These are phyloP conservation scores for Diadromus collaris DNA, from an alignment of 2,888 invertebrate genomes.

Conservation along the genomic window DNA sequence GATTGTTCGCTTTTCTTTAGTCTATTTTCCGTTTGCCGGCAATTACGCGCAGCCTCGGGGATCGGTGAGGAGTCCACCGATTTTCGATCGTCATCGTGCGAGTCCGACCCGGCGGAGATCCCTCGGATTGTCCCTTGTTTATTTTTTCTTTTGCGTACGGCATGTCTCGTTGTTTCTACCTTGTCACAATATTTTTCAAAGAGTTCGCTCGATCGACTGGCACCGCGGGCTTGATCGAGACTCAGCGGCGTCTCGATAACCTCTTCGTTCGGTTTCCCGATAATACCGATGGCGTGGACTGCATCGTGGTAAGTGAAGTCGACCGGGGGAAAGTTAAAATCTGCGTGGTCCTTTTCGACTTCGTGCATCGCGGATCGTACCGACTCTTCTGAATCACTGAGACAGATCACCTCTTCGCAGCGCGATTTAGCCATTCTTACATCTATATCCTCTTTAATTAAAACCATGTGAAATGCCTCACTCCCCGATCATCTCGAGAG, in stretches of 20 bases:
- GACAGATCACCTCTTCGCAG: slow-evolving; percentile 50
- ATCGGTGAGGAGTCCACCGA: slow-evolving; percentile 9
- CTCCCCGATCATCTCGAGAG: no score
- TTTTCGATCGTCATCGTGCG: slow-evolving; percentile 8
- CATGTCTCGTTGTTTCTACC: not conserved
- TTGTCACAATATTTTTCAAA: not conserved
- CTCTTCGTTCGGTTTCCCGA: not conserved
- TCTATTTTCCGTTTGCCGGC: not conserved
- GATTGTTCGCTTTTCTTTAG: not conserved
- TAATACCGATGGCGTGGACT: not conserved
- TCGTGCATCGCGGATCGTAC: not conserved
- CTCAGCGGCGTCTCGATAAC: not conserved
- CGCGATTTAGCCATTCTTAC: slow-evolving; percentile 5
- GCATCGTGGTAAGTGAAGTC: slow-evolving; percentile 47
- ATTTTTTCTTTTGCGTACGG: not conserved
- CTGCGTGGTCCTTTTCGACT: slow-evolving; percentile 33
- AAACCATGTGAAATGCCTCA: not conserved
- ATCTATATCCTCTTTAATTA: not conserved
- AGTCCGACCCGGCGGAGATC: not conserved
- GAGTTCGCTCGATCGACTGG: not conserved
- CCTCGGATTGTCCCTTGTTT: not conserved
- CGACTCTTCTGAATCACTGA: slow-evolving; percentile 62
- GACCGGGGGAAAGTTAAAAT: slow-evolving; percentile 59
- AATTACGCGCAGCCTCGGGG: not conserved
- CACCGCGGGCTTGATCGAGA: not conserved